A percentile compares a stretch with the other conserved stretches of the same genome.
Conservation (phyloP, 2,113 vertebrate species). For the Rattus rattus region DNA sequence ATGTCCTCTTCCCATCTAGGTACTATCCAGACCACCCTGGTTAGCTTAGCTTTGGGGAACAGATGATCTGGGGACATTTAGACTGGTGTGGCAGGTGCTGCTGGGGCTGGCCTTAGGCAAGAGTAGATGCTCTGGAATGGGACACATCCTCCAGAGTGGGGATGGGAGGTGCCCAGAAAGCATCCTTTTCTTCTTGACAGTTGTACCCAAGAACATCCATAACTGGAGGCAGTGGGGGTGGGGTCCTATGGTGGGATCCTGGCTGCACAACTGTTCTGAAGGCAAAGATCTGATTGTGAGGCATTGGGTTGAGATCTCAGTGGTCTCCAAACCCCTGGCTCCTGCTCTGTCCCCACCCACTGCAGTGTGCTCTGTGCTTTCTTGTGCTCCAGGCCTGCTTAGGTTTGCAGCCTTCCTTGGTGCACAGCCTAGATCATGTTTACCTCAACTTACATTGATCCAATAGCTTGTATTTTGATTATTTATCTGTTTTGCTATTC, state of each 20-base stretch:
- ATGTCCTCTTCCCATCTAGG: background rate
- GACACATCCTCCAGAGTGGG: background rate
- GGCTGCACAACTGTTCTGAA: background rate
- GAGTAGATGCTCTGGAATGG: background rate
- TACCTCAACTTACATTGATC: background rate
- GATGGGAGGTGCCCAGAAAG: background rate
- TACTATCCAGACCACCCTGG: background rate
- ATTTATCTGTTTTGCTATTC: background rate
- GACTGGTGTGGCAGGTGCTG: background rate
- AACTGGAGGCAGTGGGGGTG: background rate
- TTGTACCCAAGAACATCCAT: background rate
- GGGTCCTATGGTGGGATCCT: background rate
- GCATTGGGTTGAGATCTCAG: background rate
- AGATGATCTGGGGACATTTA: background rate
- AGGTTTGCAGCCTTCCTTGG: background rate
- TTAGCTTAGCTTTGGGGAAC: background rate
- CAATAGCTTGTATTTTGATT: slow-evolving; percentile 1
- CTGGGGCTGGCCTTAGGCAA: background rate
- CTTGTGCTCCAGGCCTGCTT: background rate
- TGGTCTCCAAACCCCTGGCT: background rate
- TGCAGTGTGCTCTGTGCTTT: background rate
- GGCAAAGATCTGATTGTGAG: background rate
- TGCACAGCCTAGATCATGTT: background rate
- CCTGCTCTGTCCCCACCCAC: background rate
- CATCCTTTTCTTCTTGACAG: slow-evolving; percentile 1